Evolutionary conservation across 2,797 vertebrate genomes (phyloP).

Genomic region (Neopelma chrysocephalum): DNA sequence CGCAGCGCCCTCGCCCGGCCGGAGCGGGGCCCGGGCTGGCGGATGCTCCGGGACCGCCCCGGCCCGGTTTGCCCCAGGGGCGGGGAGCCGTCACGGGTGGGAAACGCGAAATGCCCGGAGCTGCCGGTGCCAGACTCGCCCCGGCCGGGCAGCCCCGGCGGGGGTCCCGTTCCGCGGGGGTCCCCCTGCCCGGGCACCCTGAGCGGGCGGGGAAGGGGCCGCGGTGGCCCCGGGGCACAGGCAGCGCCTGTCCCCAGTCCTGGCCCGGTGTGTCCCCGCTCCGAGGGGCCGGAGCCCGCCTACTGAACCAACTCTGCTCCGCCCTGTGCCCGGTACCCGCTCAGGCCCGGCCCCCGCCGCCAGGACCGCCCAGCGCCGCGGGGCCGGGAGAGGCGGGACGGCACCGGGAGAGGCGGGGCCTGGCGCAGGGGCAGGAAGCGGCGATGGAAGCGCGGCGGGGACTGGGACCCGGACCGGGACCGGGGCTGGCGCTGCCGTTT

Average conservation of each 20-base stretch:
- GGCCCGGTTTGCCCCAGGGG: too few relatives aligned
- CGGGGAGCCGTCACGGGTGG: not conserved
- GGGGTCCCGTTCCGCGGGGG: not conserved
- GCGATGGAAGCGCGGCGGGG: not conserved
- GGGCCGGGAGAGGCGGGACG: not conserved
- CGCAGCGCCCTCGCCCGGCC: not conserved
- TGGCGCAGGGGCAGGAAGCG: not conserved
- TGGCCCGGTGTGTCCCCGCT: not conserved
- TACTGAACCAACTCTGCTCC: not conserved
- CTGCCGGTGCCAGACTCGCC: too few relatives aligned
- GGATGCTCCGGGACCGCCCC: not conserved
- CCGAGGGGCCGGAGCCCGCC: too few relatives aligned
- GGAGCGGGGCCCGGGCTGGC: not conserved
- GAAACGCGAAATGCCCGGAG: not conserved
- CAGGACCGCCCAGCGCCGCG: not conserved
- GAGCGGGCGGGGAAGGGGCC: not conserved
- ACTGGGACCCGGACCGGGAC: not conserved
- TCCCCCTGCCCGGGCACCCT: not conserved
- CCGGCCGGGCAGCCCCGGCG: not conserved
- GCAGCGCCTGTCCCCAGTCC: not conserved
- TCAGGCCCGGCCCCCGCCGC: not conserved
- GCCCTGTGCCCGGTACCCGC: not conserved
- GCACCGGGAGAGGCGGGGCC: not conserved
- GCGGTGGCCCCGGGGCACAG: not conserved
- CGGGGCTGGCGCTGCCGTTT: not conserved